A percentile compares a stretch with the other conserved stretches of the same genome.
phyloP scores from a whole-genome alignment of 2,888 invertebrate genomes.

The Agrotis clavis region DNA sequence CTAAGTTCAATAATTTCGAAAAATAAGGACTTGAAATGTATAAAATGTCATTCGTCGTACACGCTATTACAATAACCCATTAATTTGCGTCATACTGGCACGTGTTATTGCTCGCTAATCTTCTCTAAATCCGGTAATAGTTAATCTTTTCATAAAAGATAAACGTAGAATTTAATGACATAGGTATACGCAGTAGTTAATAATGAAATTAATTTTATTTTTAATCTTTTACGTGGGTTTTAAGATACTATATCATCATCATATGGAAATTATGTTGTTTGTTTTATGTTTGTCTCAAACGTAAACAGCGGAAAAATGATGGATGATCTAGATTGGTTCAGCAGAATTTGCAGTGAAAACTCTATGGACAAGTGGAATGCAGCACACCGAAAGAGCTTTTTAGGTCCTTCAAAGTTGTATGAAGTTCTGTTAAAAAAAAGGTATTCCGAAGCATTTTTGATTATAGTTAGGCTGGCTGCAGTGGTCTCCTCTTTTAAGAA shows the following conservation, averaged over 20 bases:
- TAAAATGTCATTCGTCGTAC: too few species aligned
- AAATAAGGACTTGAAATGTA: too few species aligned
- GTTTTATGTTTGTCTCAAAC: background rate
- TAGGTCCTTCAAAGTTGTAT: too few species aligned
- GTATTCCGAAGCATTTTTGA: too few species aligned
- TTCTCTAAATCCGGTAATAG: background rate
- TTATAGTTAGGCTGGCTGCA: too few species aligned
- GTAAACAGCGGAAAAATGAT: background rate
- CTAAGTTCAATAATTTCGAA: too few species aligned
- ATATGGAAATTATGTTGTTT: constrained; percentile 9
- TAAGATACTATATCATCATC: constrained; percentile 11
- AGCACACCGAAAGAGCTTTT: too few species aligned
- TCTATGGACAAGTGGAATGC: background rate
- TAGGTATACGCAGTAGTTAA: constrained; percentile 5
- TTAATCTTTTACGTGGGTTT: constrained; percentile 9
- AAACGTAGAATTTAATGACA: background rate
- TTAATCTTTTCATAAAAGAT: constrained; percentile 32
- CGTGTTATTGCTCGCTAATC: background rate
- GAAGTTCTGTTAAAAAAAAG: too few species aligned
- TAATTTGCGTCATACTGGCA: background rate
- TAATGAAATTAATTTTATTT: constrained; percentile 4
- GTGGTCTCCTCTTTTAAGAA: too few species aligned
- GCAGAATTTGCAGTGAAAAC: background rate
- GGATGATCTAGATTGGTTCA: background rate
- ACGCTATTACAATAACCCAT: too few species aligned